Percentiles rank a stretch among this genome's conserved stretches.
phyloP scores from a whole-genome alignment of 2,113 vertebrate species.

The Microcebus ravelobensis region DNA sequence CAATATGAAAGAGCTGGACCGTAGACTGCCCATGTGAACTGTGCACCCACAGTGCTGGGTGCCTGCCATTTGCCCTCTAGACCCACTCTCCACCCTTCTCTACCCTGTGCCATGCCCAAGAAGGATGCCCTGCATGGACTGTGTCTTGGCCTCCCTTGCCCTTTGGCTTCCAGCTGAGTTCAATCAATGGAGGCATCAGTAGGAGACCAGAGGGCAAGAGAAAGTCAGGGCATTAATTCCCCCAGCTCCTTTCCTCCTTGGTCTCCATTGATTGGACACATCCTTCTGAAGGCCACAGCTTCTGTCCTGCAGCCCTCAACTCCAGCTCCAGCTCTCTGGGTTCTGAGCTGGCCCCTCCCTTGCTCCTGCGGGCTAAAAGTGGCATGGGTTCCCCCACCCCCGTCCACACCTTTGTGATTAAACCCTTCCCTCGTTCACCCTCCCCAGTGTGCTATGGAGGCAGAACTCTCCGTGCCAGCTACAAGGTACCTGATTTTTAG shows the following conservation, averaged over 20 bases:
- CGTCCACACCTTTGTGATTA: background rate
- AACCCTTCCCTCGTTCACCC: background rate
- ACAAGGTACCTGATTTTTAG: background rate
- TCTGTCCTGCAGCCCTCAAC: background rate
- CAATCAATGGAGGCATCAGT: background rate
- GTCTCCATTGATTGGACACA: fast-evolving
- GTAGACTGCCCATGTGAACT: background rate
- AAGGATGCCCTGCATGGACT: background rate
- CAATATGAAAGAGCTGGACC: background rate
- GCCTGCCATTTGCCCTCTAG: background rate
- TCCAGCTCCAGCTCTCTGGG: background rate
- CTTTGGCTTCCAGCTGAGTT: background rate
- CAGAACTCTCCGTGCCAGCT: background rate
- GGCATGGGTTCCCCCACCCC: background rate
- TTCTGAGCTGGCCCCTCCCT: background rate
- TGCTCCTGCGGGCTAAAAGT: background rate
- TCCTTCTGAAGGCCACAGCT: background rate
- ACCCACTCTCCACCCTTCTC: background rate
- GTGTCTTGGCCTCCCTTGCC: background rate
- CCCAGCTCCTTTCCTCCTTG: background rate
- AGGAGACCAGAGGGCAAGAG: background rate
- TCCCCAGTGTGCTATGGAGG: background rate
- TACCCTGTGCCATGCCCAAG: background rate
- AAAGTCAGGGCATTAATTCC: background rate
- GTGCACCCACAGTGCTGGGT: background rate